A percentile compares a stretch with the other conserved stretches of the same genome.
Evolutionary conservation across 2,113 vertebrate species (phyloP).

Genomic region (Planiliza haematocheilus): DNA sequence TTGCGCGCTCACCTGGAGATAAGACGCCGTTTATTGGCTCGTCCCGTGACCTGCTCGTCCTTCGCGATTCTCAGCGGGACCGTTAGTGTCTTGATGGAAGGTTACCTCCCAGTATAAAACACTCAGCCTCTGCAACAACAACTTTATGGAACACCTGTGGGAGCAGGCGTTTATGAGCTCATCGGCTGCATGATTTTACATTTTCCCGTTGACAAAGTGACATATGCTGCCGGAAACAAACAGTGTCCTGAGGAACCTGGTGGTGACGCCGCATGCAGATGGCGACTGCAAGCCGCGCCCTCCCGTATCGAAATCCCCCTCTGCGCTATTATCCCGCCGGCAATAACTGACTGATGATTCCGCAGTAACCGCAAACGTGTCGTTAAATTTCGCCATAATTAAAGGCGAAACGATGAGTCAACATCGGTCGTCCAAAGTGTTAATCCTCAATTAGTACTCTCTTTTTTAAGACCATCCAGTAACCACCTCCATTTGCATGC

Average conservation of each 20-base stretch:
- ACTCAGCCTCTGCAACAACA: constrained; percentile 72
- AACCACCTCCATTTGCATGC: constrained; percentile 69
- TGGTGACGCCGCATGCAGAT: constrained; percentile 42
- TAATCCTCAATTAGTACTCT: constrained; percentile 63
- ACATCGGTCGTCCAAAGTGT: constrained; percentile 40
- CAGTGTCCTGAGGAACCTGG: constrained; percentile 55
- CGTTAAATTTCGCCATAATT: constrained; percentile 41
- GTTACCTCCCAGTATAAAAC: constrained; percentile 73
- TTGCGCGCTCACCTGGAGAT: constrained; percentile 62
- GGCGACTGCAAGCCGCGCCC: constrained; percentile 28
- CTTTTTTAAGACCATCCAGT: constrained; percentile 52
- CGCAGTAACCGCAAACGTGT: constrained; percentile 25
- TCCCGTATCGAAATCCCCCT: constrained; percentile 26
- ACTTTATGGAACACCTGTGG: constrained; percentile 79
- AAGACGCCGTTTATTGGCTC: constrained; percentile 63
- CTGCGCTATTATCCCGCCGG: constrained; percentile 14
- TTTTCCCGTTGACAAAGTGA: constrained; percentile 77
- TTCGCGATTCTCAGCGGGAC: constrained; percentile 67
- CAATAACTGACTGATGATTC: constrained; percentile 23
- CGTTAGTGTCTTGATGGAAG: constrained; percentile 72
- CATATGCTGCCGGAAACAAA: constrained; percentile 78
- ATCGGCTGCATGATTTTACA: constrained; percentile 74
- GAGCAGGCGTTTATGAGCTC: constrained; percentile 68
- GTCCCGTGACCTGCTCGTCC: constrained; percentile 68
- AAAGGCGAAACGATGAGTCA: constrained; percentile 66